Evolutionary conservation across 2,797 vertebrate genomes (phyloP).

Genomic region (Apogon talboti): DNA sequence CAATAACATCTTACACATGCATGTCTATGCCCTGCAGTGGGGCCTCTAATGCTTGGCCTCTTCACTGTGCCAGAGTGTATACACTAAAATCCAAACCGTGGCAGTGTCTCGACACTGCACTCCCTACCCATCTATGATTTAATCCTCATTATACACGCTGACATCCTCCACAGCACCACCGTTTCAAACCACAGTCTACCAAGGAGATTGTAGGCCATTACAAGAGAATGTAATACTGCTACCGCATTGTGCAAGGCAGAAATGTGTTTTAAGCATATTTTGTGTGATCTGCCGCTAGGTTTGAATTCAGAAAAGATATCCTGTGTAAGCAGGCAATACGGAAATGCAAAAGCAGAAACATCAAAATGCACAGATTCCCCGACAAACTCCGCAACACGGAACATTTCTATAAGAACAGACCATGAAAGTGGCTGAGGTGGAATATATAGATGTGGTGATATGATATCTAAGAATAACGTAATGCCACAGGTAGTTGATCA

Average conservation of each 20-base stretch:
- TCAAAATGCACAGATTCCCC: slow-evolving; percentile 42
- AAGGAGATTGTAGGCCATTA: slow-evolving; percentile 63
- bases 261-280: slow-evolving; percentile 68
- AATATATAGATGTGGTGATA: slow-evolving; percentile 44
- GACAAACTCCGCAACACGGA: slow-evolving; percentile 16
- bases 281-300: slow-evolving; percentile 42
- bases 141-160: slow-evolving; percentile 71
- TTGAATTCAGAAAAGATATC: slow-evolving; percentile 25
- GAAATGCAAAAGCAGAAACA: slow-evolving; percentile 28
- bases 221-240: slow-evolving; percentile 52
- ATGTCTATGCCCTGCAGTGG: slow-evolving; percentile 31
- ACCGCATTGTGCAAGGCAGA: slow-evolving; percentile 54
- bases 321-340: slow-evolving; percentile 39
- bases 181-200: slow-evolving; percentile 49
- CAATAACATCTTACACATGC: slow-evolving; percentile 50
- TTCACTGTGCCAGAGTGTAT: slow-evolving; percentile 8
- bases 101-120: slow-evolving; percentile 23
- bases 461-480: slow-evolving; percentile 50
- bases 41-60: slow-evolving; percentile 40
- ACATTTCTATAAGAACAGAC: slow-evolving; percentile 10
- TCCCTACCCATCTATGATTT: slow-evolving; percentile 58
- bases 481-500: slow-evolving; percentile 43
- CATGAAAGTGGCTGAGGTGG: slow-evolving; percentile 10
- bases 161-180: slow-evolving; percentile 50
- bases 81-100: slow-evolving; percentile 45